Percentiles rank a stretch among this genome's conserved stretches.
Evolutionary conservation across 1,140 invertebrate genomes (phyloP).

Genomic region (Trypoxylus dichotomus): DNA sequence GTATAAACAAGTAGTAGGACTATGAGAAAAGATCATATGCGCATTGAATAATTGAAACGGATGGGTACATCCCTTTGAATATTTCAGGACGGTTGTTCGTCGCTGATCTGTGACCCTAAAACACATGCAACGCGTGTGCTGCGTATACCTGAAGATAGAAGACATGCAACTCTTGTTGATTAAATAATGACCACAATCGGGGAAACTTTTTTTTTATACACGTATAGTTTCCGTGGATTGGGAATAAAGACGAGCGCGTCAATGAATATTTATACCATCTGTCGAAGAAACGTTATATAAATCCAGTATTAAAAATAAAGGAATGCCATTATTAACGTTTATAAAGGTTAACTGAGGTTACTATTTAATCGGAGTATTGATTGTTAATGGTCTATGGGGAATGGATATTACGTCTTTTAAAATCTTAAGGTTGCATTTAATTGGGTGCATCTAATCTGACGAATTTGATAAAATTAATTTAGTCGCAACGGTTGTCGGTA

Average conservation of each 20-base stretch:
- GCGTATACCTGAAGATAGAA: not conserved
- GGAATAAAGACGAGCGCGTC: conserved; percentile 4
- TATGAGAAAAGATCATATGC: conserved; percentile 17
- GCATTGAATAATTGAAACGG: conserved; percentile 6
- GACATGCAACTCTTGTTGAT: conserved; percentile 12
- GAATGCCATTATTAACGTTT: not conserved
- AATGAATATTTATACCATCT: conserved; percentile 12
- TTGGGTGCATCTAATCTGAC: too few relatives aligned
- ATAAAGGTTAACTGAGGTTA: not conserved
- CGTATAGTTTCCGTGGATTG: not conserved
- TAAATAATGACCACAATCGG: not conserved
- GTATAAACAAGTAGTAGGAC: not conserved
- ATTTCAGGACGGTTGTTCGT: not conserved
- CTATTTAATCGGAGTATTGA: too few relatives aligned
- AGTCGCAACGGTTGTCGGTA: too few relatives aligned
- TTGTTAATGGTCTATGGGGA: too few relatives aligned
- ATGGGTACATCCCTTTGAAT: conserved; percentile 13
- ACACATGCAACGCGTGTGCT: conserved; percentile 10
- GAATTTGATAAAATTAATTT: too few relatives aligned
- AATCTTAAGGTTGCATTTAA: too few relatives aligned
- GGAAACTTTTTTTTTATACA: conserved; percentile 9
- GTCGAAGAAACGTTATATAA: too few relatives aligned
- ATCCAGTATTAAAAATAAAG: not conserved
- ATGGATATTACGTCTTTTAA: too few relatives aligned
- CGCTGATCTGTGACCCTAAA: conserved; percentile 10